Evolutionary conservation across 2,888 invertebrate genomes (phyloP), one percentile per base, ranked within the genome.

Genomic region (Caenorhabditis sp.): DNA sequence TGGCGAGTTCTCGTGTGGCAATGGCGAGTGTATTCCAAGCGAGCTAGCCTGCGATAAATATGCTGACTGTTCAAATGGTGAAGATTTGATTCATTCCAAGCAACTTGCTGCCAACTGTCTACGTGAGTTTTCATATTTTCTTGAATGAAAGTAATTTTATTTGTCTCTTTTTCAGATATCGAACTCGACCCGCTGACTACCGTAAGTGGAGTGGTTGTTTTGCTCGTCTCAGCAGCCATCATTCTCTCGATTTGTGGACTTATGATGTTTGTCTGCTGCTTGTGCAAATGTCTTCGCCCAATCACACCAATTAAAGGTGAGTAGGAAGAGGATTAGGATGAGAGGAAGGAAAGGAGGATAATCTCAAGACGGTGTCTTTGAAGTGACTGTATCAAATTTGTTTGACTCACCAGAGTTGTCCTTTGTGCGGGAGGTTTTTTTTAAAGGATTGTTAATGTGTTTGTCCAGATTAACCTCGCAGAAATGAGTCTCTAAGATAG

Each of bases 1-100:
- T 31, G 69, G 69, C n/a, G 82, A 82, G 54, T 82, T 82, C 58
- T 70, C 77, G 1, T 82, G 82, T 36, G 76, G 77, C 1, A 78
- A 80, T 49, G 70, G 69, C 36, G 82, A 82, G 62, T 82, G 80
- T 56, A 80, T 82, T 58, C 82, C 82, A 14, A 62, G 73, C 23
- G 80, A 78, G 64, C 66, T 78, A 20, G 82, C 78, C 0, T 82
- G 82, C 50, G 78, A 82, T 58, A 65, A 70, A 23, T 78, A 77
- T 63, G 73, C 80, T 7, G 80, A 82, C 63, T 82, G 82, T 67
- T 67, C 73, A 10, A 79, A 82, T 56, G 78, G 69, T 23, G 73
- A 78, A 27, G 82, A 82, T 63, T 58, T 80, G 38, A 65, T 70
- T 52, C 75, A 72, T 38, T 62, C 68, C 10, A 70, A 72, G 53